phyloP scores from a whole-genome alignment of 2,888 invertebrate genomes.

The Melanotus villosus region DNA sequence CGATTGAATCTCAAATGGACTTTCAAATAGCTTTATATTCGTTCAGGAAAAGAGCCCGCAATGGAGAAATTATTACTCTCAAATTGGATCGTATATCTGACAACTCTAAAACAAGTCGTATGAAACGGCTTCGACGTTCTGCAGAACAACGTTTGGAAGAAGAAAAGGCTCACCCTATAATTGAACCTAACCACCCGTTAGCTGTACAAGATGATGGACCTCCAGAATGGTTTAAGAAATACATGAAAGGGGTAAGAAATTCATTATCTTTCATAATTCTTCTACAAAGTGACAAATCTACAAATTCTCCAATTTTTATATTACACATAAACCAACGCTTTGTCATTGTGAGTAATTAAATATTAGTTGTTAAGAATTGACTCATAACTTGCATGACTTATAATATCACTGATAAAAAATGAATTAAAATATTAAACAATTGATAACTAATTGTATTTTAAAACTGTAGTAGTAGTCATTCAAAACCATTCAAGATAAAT shows the following conservation, averaged over 20 bases:
- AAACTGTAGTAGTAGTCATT: too few relatives aligned
- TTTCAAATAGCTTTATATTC: slow-evolving; percentile 67
- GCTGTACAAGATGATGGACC: slow-evolving; percentile 45
- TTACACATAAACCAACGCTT: too few relatives aligned
- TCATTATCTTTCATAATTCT: not conserved
- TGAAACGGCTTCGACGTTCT: slow-evolving; percentile 21
- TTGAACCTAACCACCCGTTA: not conserved
- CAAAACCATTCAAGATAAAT: too few relatives aligned
- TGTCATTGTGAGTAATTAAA: too few relatives aligned
- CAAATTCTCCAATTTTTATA: too few relatives aligned
- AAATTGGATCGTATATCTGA: slow-evolving; percentile 60
- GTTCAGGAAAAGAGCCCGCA: slow-evolving; percentile 63
- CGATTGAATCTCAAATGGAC: slow-evolving; percentile 67
- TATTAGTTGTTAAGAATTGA: too few relatives aligned
- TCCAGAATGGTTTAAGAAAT: slow-evolving; percentile 64
- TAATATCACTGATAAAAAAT: too few relatives aligned
- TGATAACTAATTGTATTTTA: too few relatives aligned
- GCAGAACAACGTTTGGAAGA: slow-evolving; percentile 3
- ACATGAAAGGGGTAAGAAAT: slow-evolving; percentile 62
- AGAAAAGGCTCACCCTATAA: not conserved
- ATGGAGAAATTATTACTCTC: slow-evolving; percentile 64
- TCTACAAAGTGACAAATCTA: too few relatives aligned
- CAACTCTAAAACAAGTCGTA: slow-evolving; percentile 7
- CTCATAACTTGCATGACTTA: too few relatives aligned
- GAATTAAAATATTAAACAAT: too few relatives aligned